Evolutionary conservation across 2,888 invertebrate genomes (phyloP), one percentile per base, ranked within the genome.

Genomic region (Aphodius granarius): DNA sequence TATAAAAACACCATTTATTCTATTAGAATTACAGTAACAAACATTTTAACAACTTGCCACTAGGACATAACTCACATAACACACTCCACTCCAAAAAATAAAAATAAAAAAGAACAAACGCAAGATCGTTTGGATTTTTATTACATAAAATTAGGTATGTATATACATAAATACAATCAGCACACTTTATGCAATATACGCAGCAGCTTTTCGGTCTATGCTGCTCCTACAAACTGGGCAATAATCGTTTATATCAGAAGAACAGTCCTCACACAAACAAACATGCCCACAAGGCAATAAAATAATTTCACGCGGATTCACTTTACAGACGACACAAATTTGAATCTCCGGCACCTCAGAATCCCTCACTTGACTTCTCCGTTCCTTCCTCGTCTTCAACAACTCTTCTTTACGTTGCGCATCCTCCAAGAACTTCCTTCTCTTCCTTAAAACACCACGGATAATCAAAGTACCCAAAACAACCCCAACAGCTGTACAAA

Each of bases 251-350:
- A 97, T 93, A 83, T 91, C 91, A 78, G 92, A 91, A 1, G 89
- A 86, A 85, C 97, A 97, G 85, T 96, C 95, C 85, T 94, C 94
- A 84, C 97, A 97, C 22, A 97, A 87, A 82, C 96, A 96, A 5
- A 97, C 94, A 85, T 97, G 97, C 0, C 97, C 97, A 86, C 97
- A 97, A 0, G 96, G 95, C 78, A 97, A 86, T 73, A 97, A 87
- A 81, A 97, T 94, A 64, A 96, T 93, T 89, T 97, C 96, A 82
- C 95, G 93, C 0, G 95, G 95, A 88, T 95, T 95, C 75, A 91
- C 91, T 63, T 93, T 89, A 86, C 97, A 97, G n/a, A 97, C 94
- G 19, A 96, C 94, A 84, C 97, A 97, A 9, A 92, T 86, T 92
- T 94, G 85, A 90, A 90, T 22, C 90, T 92, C 78, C 79, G 88